Evolutionary conservation across 2,888 invertebrate genomes (phyloP).

Genomic region (Quadroppia sp.): DNA sequence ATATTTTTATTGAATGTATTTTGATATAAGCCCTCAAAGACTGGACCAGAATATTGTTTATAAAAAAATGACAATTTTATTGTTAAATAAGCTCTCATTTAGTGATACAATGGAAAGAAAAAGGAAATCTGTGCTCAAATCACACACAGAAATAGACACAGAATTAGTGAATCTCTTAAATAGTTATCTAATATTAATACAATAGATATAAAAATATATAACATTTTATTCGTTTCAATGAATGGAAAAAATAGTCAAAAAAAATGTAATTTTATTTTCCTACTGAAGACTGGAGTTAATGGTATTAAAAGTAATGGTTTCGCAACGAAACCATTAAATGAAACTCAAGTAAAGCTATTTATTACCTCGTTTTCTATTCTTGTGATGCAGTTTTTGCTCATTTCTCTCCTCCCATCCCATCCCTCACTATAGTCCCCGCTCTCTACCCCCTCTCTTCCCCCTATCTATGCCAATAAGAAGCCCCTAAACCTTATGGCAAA

Average conservation of each 20-base stretch:
- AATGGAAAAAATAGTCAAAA: neutral
- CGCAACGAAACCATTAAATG: conserved; percentile 11
- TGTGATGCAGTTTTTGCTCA: conserved; percentile 16
- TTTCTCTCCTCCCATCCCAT: neutral
- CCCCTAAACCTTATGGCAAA: neutral
- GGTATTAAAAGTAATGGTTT: conserved; percentile 31
- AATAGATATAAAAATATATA: neutral
- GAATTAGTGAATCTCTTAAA: conserved; percentile 14
- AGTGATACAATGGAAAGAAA: conserved; percentile 3
- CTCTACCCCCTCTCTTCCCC: no score
- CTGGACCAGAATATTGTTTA: neutral
- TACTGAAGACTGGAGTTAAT: conserved; percentile 15
- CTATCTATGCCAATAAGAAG: no score
- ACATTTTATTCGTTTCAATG: conserved; percentile 16
- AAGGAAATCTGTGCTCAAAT: neutral
- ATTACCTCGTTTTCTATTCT: conserved; percentile 35
- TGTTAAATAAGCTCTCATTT: conserved; percentile 32
- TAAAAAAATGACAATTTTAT: neutral
- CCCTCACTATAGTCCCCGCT: neutral
- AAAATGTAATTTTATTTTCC: neutral
- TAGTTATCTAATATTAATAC: no score
- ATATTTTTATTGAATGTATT: neutral
- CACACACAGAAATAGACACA: neutral
- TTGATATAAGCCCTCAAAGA: neutral
- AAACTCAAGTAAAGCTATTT: conserved; percentile 28